A percentile compares a stretch with the other conserved stretches of the same genome.
phyloP scores from a whole-genome alignment of 2,113 vertebrate genomes.

The Pomatostomus ruficeps region DNA sequence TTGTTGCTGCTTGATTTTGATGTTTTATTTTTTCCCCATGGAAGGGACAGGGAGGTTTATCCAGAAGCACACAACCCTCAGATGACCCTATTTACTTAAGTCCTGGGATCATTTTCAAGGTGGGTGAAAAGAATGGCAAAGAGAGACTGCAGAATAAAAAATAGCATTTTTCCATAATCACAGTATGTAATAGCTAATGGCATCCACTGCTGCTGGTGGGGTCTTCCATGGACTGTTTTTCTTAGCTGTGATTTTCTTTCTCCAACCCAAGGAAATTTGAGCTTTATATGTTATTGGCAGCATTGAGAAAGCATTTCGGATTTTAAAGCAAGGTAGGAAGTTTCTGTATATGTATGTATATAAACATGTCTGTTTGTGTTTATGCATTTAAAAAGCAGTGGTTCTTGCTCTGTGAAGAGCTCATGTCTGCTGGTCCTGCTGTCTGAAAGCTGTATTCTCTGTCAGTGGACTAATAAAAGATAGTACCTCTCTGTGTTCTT shows the following conservation, averaged over 20 bases:
- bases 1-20: not conserved
- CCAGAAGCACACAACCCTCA: not conserved
- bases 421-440: not conserved
- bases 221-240: not conserved
- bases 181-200: not conserved
- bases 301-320: not conserved
- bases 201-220: not conserved
- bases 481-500: not conserved
- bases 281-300: not conserved
- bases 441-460: not conserved
- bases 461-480: not conserved
- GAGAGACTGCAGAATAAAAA: not conserved
- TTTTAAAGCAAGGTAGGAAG: conserved; percentile 4
- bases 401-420: not conserved
- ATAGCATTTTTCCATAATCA: not conserved
- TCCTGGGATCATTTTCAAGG: not conserved
- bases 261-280: not conserved
- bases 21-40: not conserved
- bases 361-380: not conserved
- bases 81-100: not conserved
- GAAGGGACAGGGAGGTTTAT: not conserved
- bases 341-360: not conserved
- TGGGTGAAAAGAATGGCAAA: not conserved
- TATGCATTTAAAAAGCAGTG: not conserved
- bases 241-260: not conserved